Conservation (phyloP, 2,888 invertebrate species). For the Apantesis nais region DNA sequence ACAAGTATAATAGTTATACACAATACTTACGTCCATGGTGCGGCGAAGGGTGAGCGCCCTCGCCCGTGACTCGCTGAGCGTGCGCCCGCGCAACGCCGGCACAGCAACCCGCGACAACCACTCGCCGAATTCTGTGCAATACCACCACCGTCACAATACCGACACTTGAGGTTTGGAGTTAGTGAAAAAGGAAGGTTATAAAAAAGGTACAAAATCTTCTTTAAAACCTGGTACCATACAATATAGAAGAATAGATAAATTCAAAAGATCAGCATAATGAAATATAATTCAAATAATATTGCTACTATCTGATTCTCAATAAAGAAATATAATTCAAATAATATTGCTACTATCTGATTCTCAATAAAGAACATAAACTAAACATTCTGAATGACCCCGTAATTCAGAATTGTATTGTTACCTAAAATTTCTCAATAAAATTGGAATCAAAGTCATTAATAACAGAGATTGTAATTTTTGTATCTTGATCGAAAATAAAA, state of each 20-base stretch:
- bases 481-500: not conserved
- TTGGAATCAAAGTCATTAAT: not conserved
- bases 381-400: too few species aligned
- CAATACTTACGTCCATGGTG: conserved; percentile 76
- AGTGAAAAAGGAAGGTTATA: conserved; percentile 15
- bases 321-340: not conserved
- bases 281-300: too few species aligned
- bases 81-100: conserved; percentile 68
- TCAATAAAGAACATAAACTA: not conserved
- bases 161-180: conserved; percentile 40
- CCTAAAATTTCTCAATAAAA: not conserved
- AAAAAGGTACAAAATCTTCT: not conserved
- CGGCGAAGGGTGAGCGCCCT: conserved; percentile 65
- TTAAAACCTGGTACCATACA: not conserved
- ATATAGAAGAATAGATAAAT: not conserved
- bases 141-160: conserved; percentile 47
- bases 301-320: too few species aligned
- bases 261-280: not conserved
- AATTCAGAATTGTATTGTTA: too few species aligned
- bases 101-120: conserved; percentile 78
- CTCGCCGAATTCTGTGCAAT: conserved; percentile 79
- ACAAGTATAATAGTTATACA: not conserved
- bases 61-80: conserved; percentile 68
- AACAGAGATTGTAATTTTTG: not conserved
- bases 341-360: not conserved